Evolutionary conservation across 2,797 vertebrate species (phyloP).

Genomic region (Enteromius argenteus): DNA sequence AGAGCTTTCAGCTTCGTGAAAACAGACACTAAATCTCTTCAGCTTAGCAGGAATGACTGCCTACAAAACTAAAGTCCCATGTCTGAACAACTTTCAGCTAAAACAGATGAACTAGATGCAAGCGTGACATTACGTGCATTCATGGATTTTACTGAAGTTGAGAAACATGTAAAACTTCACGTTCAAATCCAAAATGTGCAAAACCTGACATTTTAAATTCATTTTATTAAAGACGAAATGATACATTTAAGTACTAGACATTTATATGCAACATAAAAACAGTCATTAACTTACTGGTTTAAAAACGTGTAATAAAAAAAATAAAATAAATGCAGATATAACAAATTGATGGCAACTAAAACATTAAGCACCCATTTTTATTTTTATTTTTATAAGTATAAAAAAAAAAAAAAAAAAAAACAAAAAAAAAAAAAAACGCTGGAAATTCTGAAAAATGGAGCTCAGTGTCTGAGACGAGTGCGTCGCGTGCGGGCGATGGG

Average conservation of each 20-base stretch:
- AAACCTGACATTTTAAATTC: background rate
- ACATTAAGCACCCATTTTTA: background rate
- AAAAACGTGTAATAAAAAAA: background rate
- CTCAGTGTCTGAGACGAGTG: conserved; percentile 79
- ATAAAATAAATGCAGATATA: background rate
- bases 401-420: background rate
- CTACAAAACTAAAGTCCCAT: conserved; percentile 44
- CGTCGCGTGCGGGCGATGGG: conserved; percentile 87
- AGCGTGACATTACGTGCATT: background rate
- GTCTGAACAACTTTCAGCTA: background rate
- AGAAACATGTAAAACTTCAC: background rate
- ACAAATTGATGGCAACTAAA: background rate
- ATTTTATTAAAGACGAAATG: background rate
- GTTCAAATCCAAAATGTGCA: background rate
- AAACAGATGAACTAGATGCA: background rate
- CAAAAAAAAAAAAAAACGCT: background rate
- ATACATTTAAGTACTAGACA: background rate
- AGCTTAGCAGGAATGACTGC: background rate
- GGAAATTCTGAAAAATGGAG: background rate
- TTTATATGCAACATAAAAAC: background rate
- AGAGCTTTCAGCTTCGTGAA: background rate
- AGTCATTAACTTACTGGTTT: background rate
- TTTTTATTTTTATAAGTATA: no score
- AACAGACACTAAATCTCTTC: background rate
- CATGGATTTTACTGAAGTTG: background rate